Percentiles rank a stretch among this genome's conserved stretches.
These are phyloP conservation scores for Arenaria interpres DNA, from an alignment of 2,113 vertebrate species.

Conservation along the genomic window DNA sequence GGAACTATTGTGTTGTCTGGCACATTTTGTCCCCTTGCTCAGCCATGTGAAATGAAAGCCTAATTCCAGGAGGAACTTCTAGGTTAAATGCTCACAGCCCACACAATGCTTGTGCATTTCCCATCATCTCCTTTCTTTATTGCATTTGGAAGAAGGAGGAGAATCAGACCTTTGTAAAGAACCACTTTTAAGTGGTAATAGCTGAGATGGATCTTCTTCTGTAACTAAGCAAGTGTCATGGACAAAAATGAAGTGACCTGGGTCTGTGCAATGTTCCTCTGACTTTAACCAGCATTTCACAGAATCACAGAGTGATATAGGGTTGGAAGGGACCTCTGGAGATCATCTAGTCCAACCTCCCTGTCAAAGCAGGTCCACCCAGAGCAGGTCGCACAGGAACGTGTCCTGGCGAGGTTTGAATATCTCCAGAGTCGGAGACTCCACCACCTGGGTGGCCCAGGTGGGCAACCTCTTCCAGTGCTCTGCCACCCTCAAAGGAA, in stretches of 20 bases:
- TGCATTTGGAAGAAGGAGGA: not conserved
- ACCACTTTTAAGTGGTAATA: not conserved
- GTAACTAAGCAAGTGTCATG: not conserved
- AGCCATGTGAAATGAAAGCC: not conserved
- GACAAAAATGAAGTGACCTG: not conserved
- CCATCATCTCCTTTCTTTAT: not conserved
- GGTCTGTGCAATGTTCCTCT: not conserved
- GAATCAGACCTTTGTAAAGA: not conserved
- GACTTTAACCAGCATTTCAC: not conserved
- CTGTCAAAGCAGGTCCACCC: no score
- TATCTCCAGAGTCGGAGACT: no score
- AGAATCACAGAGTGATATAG: no score
- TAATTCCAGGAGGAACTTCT: slow-evolving; percentile 1
- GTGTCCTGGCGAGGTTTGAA: no score
- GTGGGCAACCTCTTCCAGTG: no score
- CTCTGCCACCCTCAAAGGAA: no score
- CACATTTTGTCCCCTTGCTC: not conserved
- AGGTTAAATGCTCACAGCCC: not conserved
- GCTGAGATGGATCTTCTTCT: not conserved
- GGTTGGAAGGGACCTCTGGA: no score
- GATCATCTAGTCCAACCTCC: no score
- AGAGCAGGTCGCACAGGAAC: no score
- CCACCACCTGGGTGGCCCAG: no score
- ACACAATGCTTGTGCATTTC: not conserved
- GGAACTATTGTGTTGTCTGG: not conserved